Evolutionary conservation across 2,888 invertebrate species (phyloP).

Genomic region (Spodoptera exigua): DNA sequence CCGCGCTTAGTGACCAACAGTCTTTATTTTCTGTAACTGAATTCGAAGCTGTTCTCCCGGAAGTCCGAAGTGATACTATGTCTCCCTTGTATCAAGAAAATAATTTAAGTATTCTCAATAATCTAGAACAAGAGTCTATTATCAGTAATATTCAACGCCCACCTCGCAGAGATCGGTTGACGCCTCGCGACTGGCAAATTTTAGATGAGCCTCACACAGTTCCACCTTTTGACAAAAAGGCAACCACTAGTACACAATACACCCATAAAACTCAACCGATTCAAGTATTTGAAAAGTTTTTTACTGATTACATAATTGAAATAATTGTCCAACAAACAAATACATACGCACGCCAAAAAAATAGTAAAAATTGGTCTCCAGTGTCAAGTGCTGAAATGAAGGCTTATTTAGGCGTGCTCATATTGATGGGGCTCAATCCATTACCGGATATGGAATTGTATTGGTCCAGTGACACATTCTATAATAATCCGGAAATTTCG

Average conservation of each 20-base stretch:
- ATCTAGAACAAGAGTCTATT: too few relatives aligned
- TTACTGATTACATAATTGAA: neutral
- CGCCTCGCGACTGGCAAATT: too few relatives aligned
- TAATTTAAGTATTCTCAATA: too few relatives aligned
- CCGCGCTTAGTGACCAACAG: constrained; percentile 17
- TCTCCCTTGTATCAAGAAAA: too few relatives aligned
- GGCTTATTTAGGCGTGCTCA: constrained; percentile 42
- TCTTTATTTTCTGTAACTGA: constrained; percentile 11
- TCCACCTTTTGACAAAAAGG: too few relatives aligned
- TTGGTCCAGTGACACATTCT: constrained; percentile 41
- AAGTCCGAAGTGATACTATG: neutral
- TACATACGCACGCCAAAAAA: constrained; percentile 1
- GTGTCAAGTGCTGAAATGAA: constrained; percentile 20
- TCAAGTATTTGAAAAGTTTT: constrained; percentile 4
- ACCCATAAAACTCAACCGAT: constrained; percentile 8
- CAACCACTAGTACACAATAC: neutral
- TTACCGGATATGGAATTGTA: constrained; percentile 37
- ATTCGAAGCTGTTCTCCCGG: constrained; percentile 6
- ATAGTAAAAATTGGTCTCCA: constrained; percentile 13
- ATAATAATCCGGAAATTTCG: constrained; percentile 14
- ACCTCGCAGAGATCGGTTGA: too few relatives aligned
- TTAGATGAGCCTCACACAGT: too few relatives aligned
- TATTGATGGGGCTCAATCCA: constrained; percentile 39
- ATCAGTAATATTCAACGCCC: too few relatives aligned
- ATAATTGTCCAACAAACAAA: constrained; percentile 2